Evolutionary conservation across 2,113 vertebrate genomes (phyloP), one percentile per base, ranked within the genome.

Genomic region (Apaloderma vittatum): DNA sequence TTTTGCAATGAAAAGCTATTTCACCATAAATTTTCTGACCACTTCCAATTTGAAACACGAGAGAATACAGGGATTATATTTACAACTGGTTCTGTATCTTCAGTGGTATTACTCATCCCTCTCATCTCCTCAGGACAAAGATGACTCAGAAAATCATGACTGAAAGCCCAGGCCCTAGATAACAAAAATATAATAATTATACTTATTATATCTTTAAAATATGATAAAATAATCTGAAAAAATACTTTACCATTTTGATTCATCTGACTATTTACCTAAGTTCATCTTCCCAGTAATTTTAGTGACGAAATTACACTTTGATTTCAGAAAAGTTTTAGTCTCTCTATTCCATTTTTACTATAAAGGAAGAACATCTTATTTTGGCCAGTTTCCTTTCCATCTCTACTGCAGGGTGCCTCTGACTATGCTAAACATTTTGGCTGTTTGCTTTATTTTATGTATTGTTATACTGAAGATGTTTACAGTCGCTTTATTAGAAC

Each of bases 1-100:
- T 89, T 95, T 95, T 88, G 59, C 37, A 78, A 19, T 32, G 30
- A 72, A 91, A 92, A 94, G 15, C 36, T 63, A n/a, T 66, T 90
- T 77, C 36, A 45, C 78, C 61, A 62, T 48, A 63, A 80, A 71
- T 92, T 84, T 96, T 67, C 72, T 84, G 65, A 67, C 34, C 71
- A 77, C 29, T 62, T 90, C 72, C 68, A 77, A 45, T 88, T 43
- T 52, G 79, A 86, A 80, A 88, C 46, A 45, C 22, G 61, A 84
- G 34, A 77, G 26, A 90, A 90, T 67, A 71, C 20, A 71, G 26
- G 70, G 48, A 67, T 90, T 96, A 88, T 88, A 87, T 72, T 93
- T 93, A 94, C 68, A 86, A 71, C 52, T 61, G 63, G 6, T 21
- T 90, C 88, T 90, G 45, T 90, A 40, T 67, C 63, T 94, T 83